Evolutionary conservation across 1,140 invertebrate species (phyloP), one percentile per base, ranked within the genome.

Genomic region (Macrobrachium rosenbergii): DNA sequence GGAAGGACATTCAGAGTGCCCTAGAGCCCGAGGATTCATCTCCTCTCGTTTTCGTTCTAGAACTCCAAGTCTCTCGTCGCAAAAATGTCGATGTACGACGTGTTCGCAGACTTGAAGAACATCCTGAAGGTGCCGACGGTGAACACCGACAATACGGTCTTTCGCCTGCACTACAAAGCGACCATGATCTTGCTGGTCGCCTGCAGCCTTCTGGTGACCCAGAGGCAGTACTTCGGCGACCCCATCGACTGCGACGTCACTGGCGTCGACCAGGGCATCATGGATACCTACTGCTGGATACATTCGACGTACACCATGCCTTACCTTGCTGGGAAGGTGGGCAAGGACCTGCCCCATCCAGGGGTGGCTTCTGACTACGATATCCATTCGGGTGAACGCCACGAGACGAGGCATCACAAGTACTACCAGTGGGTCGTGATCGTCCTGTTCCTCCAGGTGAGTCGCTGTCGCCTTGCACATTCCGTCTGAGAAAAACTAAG

Each of bases 391-490:
- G 89, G 72, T 43, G 23, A 52, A n/a, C 28, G 73, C 1, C 97
- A n/a, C 2, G 94, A 96, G 90, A 93, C 96, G 28, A 96, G 96
- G 90, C 97, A 97, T 91, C 96, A 98, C 92, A 97, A 97, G 90
- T 99, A 98, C 92, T 99, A 99, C 92, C 98, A 99, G 93, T 99
- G 97, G 97, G 96, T 98, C 59, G 97, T 97, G 91, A 97, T 99
- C 91, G 95, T 96, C 85, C 93, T 98, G 7, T 84, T 76, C 59
- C 43, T 89, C 0, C 89, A 89, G 83, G 89, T 88, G 52, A 17
- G 91, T 92, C 5, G 0, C 37, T 11, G 52, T 5, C 8, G 16
- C 28, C 12, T 17, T 16, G 17, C 21, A 6, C 1, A 6, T 10
- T 52, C 43, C 7, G 52, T 14, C 16, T 14, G 96, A 96, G 91